Evolutionary conservation across 2,888 invertebrate genomes (phyloP).

Genomic region (Formica aserva): DNA sequence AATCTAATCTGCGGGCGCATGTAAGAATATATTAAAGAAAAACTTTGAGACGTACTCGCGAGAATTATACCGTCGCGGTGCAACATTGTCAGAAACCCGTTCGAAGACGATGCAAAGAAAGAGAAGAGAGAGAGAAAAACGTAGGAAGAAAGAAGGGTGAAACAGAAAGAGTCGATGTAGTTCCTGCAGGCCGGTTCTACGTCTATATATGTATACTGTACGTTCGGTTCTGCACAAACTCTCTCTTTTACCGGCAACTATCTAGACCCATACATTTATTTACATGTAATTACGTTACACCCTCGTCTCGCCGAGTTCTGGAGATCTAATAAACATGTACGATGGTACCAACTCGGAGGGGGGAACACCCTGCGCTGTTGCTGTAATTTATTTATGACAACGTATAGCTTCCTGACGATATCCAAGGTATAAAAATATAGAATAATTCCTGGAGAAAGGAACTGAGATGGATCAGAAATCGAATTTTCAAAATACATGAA

Average conservation of each 20-base stretch:
- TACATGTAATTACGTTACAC: conserved; percentile 78
- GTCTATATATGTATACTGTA: conserved; percentile 40
- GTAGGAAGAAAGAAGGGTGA: conserved; percentile 10
- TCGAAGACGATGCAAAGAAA: conserved; percentile 18
- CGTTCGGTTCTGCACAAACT: conserved; percentile 61
- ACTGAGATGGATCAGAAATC: too few relatives aligned
- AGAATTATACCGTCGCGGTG: conserved; percentile 81
- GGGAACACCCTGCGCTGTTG: conserved; percentile 33
- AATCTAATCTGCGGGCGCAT: conserved; percentile 85
- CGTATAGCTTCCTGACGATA: conserved; percentile 18
- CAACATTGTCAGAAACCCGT: conserved; percentile 48
- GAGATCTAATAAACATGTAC: conserved; percentile 75
- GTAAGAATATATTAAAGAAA: conserved; percentile 86
- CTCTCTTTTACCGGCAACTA: conserved; percentile 62
- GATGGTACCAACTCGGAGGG: conserved; percentile 51
- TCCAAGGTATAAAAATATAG: conserved; percentile 2
- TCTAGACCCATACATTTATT: conserved; percentile 80
- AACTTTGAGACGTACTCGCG: conserved; percentile 81
- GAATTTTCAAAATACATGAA: too few relatives aligned
- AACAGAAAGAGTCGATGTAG: conserved; percentile 56
- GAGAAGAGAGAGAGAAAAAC: background rate
- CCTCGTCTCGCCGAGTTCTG: conserved; percentile 61
- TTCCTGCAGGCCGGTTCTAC: conserved; percentile 59
- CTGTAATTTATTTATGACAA: conserved; percentile 74
- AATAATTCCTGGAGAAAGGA: too few relatives aligned